A percentile compares a stretch with the other conserved stretches of the same genome.
Conservation (phyloP, 1,140 invertebrate species). For the Drosophila repleta region DNA sequence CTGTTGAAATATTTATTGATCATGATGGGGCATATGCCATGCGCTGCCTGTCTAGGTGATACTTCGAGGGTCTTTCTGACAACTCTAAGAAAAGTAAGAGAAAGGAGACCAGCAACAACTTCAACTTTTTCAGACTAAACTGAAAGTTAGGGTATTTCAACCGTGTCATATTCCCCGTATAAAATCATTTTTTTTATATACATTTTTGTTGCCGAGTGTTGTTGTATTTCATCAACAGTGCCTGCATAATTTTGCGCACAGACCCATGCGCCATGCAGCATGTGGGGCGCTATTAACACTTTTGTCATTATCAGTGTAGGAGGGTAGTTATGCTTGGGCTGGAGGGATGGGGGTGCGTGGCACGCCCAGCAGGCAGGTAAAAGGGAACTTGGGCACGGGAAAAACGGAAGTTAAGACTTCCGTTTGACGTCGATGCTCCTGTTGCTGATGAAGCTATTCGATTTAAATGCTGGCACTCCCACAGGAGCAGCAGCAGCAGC, state of each 20-base stretch:
- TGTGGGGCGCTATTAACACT: constrained; percentile 77
- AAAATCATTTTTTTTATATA: neutral
- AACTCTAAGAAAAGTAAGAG: too few species aligned
- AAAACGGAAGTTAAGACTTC: constrained; percentile 68
- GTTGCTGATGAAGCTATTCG: constrained; percentile 73
- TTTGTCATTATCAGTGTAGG: constrained; percentile 70
- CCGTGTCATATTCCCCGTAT: neutral
- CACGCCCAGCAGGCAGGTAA: neutral
- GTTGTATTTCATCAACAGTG: constrained; percentile 73
- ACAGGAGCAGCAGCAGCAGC: neutral
- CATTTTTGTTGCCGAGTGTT: constrained; percentile 4
- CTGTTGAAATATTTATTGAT: too few species aligned
- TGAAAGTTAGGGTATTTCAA: neutral
- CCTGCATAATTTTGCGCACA: constrained; percentile 71
- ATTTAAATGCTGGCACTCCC: constrained; percentile 68
- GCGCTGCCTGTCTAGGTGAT: too few species aligned
- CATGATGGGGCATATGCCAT: too few species aligned
- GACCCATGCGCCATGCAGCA: constrained; percentile 64
- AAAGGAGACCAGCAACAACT: too few species aligned
- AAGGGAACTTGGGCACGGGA: neutral
- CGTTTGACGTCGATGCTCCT: constrained; percentile 59
- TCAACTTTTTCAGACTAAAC: too few species aligned
- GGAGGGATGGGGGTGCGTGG: constrained; percentile 1
- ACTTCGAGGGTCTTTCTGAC: too few species aligned
- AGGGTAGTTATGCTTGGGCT: neutral